Evolutionary conservation across 30 jellyfish, hydroid and myxozoan species (phyloP).

Genomic region (Euphysa ruthae): DNA sequence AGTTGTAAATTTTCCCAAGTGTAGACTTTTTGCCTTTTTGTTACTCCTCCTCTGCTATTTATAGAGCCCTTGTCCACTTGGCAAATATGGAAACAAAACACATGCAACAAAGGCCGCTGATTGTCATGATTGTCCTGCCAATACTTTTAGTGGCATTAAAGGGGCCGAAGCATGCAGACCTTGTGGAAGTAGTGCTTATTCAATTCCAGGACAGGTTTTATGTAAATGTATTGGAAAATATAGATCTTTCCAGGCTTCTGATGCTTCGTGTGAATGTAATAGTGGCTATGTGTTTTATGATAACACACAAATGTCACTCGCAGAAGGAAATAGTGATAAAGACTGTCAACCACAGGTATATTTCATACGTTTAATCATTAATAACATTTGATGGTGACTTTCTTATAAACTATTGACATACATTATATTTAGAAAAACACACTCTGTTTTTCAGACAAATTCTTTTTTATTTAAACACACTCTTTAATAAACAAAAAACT

Average conservation of each 20-base stretch:
- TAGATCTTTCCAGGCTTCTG: slow-evolving; percentile 82
- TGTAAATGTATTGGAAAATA: slow-evolving; percentile 76
- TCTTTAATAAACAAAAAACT: too few species aligned
- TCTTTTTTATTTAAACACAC: too few species aligned
- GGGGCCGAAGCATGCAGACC: slow-evolving; percentile 91
- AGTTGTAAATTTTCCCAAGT: too few species aligned
- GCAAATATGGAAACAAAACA: slow-evolving; percentile 76
- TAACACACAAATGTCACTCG: slow-evolving; percentile 35
- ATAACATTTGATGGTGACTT: not conserved
- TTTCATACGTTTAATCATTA: slow-evolving; percentile 1
- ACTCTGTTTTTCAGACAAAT: too few species aligned
- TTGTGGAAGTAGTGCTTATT: slow-evolving; percentile 95
- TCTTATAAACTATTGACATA: not conserved
- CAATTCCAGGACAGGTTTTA: slow-evolving; percentile 42
- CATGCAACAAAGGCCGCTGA: slow-evolving; percentile 70
- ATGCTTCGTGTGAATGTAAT: slow-evolving; percentile 88
- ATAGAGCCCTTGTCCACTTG: slow-evolving; percentile 91
- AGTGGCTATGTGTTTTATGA: slow-evolving; percentile 70
- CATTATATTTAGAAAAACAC: not conserved
- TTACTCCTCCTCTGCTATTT: too few species aligned
- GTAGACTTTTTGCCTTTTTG: too few species aligned
- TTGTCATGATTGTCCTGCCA: slow-evolving; percentile 70
- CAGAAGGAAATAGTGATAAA: slow-evolving; percentile 85
- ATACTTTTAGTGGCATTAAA: slow-evolving; percentile 53
- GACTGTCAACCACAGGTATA: slow-evolving; percentile 86